Conservation (phyloP, 2,888 invertebrate genomes). For the Cerceris rybyensis region DNA sequence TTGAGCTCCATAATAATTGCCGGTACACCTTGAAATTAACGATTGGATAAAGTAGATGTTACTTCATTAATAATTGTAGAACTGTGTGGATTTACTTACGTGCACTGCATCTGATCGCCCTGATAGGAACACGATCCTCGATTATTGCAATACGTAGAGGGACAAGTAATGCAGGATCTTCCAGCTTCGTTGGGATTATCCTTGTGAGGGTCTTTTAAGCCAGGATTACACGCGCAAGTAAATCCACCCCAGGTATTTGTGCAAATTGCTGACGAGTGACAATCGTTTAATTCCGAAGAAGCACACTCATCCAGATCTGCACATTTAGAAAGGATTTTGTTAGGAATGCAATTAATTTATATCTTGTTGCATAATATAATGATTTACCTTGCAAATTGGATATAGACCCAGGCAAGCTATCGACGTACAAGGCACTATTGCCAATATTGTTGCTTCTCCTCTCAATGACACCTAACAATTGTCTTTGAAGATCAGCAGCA, state of each 20-base stretch:
- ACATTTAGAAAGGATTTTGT: constrained; percentile 31
- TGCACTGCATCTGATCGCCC: constrained; percentile 88
- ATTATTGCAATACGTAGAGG: constrained; percentile 90
- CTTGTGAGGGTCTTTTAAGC: constrained; percentile 89
- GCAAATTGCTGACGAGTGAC: constrained; percentile 90
- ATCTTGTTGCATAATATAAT: neutral
- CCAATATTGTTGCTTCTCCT: constrained; percentile 94
- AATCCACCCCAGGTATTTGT: constrained; percentile 93
- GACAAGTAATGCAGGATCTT: constrained; percentile 90
- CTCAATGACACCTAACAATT: constrained; percentile 91
- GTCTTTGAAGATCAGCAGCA: constrained; percentile 90
- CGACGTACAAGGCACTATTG: constrained; percentile 92
- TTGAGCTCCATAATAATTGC: constrained; percentile 93
- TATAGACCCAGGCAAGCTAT: constrained; percentile 90
- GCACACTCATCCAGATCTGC: constrained; percentile 94
- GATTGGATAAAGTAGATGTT: neutral
- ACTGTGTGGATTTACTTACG: constrained; percentile 83
- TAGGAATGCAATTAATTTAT: neutral
- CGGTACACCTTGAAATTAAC: constrained; percentile 86
- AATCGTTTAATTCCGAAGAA: constrained; percentile 91
- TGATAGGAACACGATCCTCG: constrained; percentile 92
- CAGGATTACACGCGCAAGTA: constrained; percentile 88
- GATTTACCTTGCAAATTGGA: constrained; percentile 87
- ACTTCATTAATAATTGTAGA: neutral
- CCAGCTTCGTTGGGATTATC: constrained; percentile 88